These are phyloP conservation scores for Podiceps cristatus DNA, from an alignment of 2,113 vertebrate species.

Conservation along the genomic window DNA sequence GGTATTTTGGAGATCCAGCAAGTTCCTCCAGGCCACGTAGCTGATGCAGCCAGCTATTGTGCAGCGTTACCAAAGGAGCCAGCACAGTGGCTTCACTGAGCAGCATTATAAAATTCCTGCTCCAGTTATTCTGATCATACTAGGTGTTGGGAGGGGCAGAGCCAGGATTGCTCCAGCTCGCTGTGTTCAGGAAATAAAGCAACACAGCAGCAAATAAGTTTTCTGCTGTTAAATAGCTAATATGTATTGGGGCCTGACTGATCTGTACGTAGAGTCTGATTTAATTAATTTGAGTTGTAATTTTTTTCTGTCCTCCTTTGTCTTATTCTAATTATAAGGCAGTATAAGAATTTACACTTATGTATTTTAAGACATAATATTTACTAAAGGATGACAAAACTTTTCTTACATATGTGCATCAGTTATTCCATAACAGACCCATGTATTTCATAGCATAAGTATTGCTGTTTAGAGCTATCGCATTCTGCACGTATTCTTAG, in stretches of 20 bases:
- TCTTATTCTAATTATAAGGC: not conserved
- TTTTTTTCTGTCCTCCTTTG: not conserved
- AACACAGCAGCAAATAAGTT: not conserved
- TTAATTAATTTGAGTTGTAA: not conserved
- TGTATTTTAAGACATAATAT: accelerated
- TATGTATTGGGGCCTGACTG: not conserved
- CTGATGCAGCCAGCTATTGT: not conserved
- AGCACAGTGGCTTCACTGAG: not conserved
- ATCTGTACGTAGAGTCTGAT: not conserved
- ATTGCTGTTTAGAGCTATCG: accelerated
- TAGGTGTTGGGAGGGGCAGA: not conserved
- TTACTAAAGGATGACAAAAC: not conserved
- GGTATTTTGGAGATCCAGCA: not conserved
- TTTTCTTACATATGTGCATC: not conserved
- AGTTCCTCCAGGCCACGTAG: not conserved
- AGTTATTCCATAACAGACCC: not conserved
- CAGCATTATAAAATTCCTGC: not conserved
- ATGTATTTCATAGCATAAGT: not conserved
- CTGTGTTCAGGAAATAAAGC: not conserved
- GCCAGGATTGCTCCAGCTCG: not conserved
- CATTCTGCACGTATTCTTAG: not conserved
- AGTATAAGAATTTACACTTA: not conserved
- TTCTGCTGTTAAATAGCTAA: not conserved
- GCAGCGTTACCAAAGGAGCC: not conserved
- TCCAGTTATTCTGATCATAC: not conserved